Base-by-base conservation (phyloP, 2,113 vertebrate species). In the Tretioscincus oriximinensis region DNA sequence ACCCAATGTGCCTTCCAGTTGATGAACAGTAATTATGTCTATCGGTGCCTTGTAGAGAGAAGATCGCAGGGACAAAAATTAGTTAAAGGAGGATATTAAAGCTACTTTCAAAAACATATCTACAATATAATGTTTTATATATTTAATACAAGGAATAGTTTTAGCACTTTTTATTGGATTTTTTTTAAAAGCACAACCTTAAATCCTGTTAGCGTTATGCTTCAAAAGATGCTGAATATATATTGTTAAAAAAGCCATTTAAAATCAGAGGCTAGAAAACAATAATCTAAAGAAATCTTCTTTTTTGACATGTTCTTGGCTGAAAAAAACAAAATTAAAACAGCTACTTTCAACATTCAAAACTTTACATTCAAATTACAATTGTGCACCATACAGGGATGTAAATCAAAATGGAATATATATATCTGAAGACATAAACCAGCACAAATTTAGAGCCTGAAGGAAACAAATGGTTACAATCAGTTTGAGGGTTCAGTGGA, bases 401-500 rank as follows among this genome's bases (percentile, higher is more conserved):
- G 85, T 69, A 64, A 88, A 84, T 18, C 14, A 5, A 14, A 51
- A 51, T 51, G 88, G 86, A 93, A 89, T 29, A 61, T 18, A 41
- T 41, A 41, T 41, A 41, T 41, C 35, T 41, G 35, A 91, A 66
- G 77, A 84, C 83, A 85, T 90, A 90, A 90, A 82, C 84, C 87
- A 90, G 89, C 88, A 88, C 87, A 93, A 94, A 93, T 92, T 86
- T 92, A 92, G 89, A 85, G 89, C 89, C 93, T 91, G 90, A n/a
- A 86, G 91, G 93, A 60, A 74, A 5, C 21, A 70, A 82, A 71
- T 68, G 86, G 92, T 93, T 95, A 93, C 93, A 94, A 94, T 94
- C 89, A 91, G 93, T 94, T 95, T 95, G 94, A 90, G 92, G 89
- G 90, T 93, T 92, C 89, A 92, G 90, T 93, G 95, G 94, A 95